A percentile compares a stretch with the other conserved stretches of the same genome.
phyloP scores from a whole-genome alignment of 2,888 invertebrate genomes.

The Quadroppia sp. region DNA sequence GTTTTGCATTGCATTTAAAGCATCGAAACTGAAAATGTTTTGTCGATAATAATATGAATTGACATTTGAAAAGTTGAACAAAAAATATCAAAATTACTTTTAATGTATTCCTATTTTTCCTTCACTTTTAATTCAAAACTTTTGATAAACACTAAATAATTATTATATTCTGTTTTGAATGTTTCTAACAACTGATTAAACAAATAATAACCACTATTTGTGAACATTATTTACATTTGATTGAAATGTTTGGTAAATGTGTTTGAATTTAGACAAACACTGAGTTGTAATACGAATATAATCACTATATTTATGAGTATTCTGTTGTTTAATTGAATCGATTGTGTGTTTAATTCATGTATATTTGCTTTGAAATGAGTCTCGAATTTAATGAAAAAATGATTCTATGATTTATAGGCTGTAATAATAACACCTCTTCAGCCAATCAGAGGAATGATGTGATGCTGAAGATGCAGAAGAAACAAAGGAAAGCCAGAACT shows the following conservation, averaged over 20 bases:
- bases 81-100: constrained; percentile 6
- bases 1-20: not conserved
- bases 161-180: not conserved
- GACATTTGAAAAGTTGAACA: not conserved
- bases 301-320: not conserved
- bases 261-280: not conserved
- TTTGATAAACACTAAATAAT: not conserved
- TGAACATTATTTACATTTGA: constrained; percentile 14
- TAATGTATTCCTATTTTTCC: not conserved
- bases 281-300: not conserved
- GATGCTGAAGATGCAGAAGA: constrained; percentile 60
- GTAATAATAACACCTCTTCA: constrained; percentile 30
- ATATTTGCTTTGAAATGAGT: not conserved
- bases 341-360: not conserved
- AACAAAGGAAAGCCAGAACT: constrained; percentile 91
- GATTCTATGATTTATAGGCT: not conserved
- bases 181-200: constrained; percentile 29
- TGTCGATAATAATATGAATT: not conserved
- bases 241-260: not conserved
- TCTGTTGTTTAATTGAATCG: not conserved
- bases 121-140: not conserved
- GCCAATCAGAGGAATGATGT: constrained; percentile 28
- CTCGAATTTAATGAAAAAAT: not conserved
- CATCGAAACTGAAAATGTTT: not conserved
- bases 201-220: constrained; percentile 20